These are phyloP conservation scores for Eudasyphora cyanicolor DNA, from an alignment of 2,888 invertebrate genomes.

Conservation along the genomic window DNA sequence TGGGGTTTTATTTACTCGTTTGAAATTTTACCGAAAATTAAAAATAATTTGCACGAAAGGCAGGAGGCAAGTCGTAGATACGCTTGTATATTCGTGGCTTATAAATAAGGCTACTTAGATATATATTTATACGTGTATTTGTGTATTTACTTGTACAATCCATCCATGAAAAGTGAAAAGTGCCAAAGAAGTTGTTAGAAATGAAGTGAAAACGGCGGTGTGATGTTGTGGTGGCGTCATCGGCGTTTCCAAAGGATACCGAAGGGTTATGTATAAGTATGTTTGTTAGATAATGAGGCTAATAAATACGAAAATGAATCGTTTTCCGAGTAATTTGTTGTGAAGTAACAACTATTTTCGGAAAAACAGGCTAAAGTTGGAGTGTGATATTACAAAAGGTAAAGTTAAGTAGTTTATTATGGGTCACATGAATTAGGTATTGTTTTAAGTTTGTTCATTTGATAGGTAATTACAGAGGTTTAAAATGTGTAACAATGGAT, in stretches of 20 bases:
- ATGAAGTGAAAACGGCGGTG: not conserved
- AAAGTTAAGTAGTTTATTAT: too few species aligned
- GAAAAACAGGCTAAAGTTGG: too few species aligned
- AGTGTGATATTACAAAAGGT: too few species aligned
- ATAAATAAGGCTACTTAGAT: too few species aligned
- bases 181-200: not conserved
- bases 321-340: not conserved
- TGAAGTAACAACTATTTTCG: too few species aligned
- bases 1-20: constrained; percentile 53
- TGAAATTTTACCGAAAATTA: constrained; percentile 34
- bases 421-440: too few species aligned
- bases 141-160: not conserved
- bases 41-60: constrained; percentile 31
- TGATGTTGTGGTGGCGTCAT: not conserved
- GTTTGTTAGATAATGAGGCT: constrained; percentile 22
- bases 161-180: constrained; percentile 27
- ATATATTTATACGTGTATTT: not conserved
- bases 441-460: too few species aligned
- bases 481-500: too few species aligned
- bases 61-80: not conserved
- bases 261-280: not conserved
- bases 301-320: constrained; percentile 17
- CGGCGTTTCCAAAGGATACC: not conserved
- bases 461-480: too few species aligned
- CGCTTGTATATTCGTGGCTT: not conserved